phyloP scores from a whole-genome alignment of 2,888 invertebrate species.

The Apeira syringaria region DNA sequence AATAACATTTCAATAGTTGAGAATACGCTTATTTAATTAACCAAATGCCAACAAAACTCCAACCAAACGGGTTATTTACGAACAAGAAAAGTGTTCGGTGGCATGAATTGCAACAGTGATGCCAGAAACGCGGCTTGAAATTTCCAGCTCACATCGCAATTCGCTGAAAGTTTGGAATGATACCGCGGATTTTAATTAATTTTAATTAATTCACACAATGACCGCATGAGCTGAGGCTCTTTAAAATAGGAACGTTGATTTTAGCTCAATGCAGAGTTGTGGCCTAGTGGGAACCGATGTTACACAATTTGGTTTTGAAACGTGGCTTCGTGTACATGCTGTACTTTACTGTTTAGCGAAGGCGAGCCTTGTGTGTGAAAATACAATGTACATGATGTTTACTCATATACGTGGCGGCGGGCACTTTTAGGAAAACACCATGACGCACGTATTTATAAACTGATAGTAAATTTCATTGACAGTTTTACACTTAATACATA shows the following conservation, averaged over 20 bases:
- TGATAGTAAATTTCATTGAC: too few species aligned
- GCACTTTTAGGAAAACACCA: too few species aligned
- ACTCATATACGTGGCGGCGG: too few species aligned
- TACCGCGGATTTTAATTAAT: slow-evolving; percentile 49
- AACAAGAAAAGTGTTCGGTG: slow-evolving; percentile 5
- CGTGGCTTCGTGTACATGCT: too few species aligned
- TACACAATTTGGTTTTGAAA: too few species aligned
- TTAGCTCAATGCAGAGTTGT: slow-evolving; percentile 35
- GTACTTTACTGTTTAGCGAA: too few species aligned
- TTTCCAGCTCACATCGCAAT: slow-evolving; percentile 29
- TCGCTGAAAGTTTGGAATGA: slow-evolving; percentile 27
- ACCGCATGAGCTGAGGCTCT: slow-evolving; percentile 31
- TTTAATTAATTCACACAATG: slow-evolving; percentile 46
- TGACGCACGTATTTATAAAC: too few species aligned
- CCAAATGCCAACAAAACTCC: slow-evolving; percentile 6
- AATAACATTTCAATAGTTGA: too few species aligned
- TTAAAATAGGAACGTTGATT: slow-evolving; percentile 44
- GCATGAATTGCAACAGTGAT: slow-evolving; percentile 25
- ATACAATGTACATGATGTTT: too few species aligned
- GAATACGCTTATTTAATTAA: too few species aligned
- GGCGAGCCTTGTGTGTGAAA: too few species aligned
- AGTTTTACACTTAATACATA: too few species aligned
- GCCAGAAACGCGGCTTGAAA: slow-evolving; percentile 24
- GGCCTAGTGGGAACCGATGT: not conserved
- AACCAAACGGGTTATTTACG: slow-evolving; percentile 17